Conservation (phyloP, 2,888 invertebrate species). For the Melanargia galathea region DNA sequence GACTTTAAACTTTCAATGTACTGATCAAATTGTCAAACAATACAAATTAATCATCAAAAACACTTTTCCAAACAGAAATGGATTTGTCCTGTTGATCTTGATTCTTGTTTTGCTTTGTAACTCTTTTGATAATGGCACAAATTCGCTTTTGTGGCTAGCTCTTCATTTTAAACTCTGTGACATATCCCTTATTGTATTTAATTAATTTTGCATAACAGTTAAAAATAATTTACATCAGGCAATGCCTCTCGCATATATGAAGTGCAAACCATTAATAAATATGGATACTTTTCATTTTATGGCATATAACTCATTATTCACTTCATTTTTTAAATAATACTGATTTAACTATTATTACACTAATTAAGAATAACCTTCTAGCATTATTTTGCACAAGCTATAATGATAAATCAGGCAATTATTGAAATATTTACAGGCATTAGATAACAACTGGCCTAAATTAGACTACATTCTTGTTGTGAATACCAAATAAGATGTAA, state of each 20-base stretch:
- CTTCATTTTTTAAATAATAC: neutral
- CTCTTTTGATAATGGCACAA: too few relatives aligned
- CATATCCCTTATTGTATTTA: too few relatives aligned
- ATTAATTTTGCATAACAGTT: too few relatives aligned
- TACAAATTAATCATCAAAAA: too few relatives aligned
- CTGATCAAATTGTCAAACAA: too few relatives aligned
- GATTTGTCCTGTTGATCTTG: too few relatives aligned
- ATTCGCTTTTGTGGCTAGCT: too few relatives aligned
- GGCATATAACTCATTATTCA: neutral
- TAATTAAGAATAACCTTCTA: neutral
- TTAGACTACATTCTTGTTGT: conserved; percentile 1
- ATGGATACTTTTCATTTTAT: neutral
- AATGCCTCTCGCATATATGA: neutral
- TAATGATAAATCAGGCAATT: neutral
- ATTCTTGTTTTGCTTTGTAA: too few relatives aligned
- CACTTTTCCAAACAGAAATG: too few relatives aligned
- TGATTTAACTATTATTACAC: neutral
- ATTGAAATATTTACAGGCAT: conserved; percentile 4
- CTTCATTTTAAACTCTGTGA: too few relatives aligned
- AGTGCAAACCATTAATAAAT: neutral
- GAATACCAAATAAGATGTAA: neutral
- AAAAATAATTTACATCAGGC: too few relatives aligned
- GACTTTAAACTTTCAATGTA: too few relatives aligned
- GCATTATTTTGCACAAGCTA: neutral
- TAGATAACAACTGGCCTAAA: conserved; percentile 10